These are phyloP conservation scores for Rana temporaria DNA, from an alignment of 2,113 vertebrate genomes.

Conservation along the genomic window DNA sequence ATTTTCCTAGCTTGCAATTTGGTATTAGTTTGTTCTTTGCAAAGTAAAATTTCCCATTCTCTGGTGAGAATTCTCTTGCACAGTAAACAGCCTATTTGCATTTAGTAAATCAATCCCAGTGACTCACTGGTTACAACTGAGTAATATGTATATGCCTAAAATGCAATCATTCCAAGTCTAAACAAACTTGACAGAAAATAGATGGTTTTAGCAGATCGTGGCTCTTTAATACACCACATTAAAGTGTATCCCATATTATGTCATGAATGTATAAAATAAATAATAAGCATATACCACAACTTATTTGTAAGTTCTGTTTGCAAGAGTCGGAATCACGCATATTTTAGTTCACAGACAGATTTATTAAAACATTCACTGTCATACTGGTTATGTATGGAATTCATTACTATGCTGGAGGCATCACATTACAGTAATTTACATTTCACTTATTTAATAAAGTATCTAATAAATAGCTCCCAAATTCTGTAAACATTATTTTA, in stretches of 20 bases:
- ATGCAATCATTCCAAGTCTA: background rate
- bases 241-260: slow-evolving; percentile 14
- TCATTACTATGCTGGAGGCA: slow-evolving; percentile 5
- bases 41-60: no score
- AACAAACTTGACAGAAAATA: background rate
- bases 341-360: slow-evolving; percentile 8
- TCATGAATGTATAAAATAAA: slow-evolving; percentile 18
- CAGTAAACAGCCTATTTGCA: no score
- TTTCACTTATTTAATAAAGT: slow-evolving; percentile 5
- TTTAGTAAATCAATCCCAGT: no score
- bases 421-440: slow-evolving; percentile 12
- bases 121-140: no score
- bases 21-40: no score
- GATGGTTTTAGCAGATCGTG: background rate
- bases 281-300: slow-evolving; percentile 1
- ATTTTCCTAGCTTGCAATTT: no score
- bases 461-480: background rate
- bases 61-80: no score
- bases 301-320: background rate
- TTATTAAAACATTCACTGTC: background rate
- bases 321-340: background rate
- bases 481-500: background rate
- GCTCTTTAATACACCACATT: slow-evolving; percentile 1
- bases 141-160: no score
- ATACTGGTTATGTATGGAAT: background rate